Evolutionary conservation across 2,888 invertebrate genomes (phyloP).

Genomic region (Nomada ruficornis): DNA sequence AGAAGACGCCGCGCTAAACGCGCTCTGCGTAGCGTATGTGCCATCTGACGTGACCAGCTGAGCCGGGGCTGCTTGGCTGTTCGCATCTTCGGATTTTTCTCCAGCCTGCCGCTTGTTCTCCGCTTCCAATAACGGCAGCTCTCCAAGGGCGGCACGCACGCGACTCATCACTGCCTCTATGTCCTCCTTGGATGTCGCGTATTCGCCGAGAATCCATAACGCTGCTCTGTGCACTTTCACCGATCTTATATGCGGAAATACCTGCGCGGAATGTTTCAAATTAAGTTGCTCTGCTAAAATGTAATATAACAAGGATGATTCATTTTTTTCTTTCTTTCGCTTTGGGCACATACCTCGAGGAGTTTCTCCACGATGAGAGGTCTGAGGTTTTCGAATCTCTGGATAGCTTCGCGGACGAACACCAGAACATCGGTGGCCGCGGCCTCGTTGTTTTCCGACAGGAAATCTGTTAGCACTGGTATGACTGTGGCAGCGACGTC

Average conservation of each 20-base stretch:
- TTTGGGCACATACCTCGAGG: conserved; percentile 73
- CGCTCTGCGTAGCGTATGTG: conserved; percentile 99
- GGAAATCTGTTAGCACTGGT: conserved; percentile 96
- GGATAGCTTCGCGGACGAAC: conserved; percentile 98
- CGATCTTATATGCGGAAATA: conserved; percentile 94
- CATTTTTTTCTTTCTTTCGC: background rate
- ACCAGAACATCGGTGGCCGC: conserved; percentile 97
- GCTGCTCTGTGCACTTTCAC: conserved; percentile 96
- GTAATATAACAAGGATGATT: background rate
- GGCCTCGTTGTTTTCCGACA: conserved; percentile 94
- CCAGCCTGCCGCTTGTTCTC: conserved; percentile 91
- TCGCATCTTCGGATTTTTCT: conserved; percentile 86
- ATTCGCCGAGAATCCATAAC: conserved; percentile 99
- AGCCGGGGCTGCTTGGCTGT: conserved; percentile 82
- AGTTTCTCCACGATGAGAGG: conserved; percentile 91
- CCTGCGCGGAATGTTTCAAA: conserved; percentile 86
- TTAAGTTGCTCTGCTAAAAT: conserved; percentile 6
- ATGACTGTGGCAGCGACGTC: conserved; percentile 97
- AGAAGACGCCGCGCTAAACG: conserved; percentile 92
- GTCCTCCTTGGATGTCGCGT: conserved; percentile 91
- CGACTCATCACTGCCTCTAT: conserved; percentile 92
- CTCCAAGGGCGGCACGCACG: conserved; percentile 90
- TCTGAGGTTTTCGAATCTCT: conserved; percentile 93
- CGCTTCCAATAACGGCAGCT: conserved; percentile 85
- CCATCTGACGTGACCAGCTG: conserved; percentile 98